Conservation (phyloP, 2,113 vertebrate species). For the Coryphaenoides rupestris region DNA sequence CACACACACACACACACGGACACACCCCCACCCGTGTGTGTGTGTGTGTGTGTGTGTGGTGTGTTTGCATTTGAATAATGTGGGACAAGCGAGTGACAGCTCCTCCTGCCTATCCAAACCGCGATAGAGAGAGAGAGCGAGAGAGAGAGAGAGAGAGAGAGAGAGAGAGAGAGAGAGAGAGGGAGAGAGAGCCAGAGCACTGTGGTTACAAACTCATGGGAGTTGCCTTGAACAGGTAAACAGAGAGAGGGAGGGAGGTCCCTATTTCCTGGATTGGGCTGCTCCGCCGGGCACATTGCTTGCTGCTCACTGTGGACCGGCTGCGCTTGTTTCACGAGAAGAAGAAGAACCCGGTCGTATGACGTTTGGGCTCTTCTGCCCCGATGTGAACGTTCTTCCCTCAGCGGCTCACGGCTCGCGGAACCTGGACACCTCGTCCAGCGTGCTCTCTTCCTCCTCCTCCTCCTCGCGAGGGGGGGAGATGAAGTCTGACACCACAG, state of each 20-base stretch:
- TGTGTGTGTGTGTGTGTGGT: neutral
- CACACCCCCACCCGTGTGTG: neutral
- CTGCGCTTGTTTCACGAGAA: no score
- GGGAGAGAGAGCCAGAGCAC: constrained; percentile 37
- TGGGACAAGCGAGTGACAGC: no score
- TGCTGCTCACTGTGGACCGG: no score
- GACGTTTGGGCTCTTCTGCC: neutral
- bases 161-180: constrained; percentile 41
- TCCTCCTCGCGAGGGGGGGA: constrained; percentile 27
- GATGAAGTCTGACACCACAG: constrained; percentile 73
- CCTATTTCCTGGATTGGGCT: constrained; percentile 41
- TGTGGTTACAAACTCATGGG: constrained; percentile 35
- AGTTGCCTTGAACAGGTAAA: constrained; percentile 64
- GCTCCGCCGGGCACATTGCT: neutral
- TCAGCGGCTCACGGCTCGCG: no score
- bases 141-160: constrained; percentile 37
- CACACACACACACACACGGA: constrained; percentile 14
- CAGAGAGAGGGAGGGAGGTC: constrained; percentile 18
- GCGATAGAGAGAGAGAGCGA: constrained; percentile 37
- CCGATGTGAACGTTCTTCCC: constrained; percentile 28
- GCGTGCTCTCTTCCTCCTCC: constrained; percentile 31
- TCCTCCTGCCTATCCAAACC: neutral
- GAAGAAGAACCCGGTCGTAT: no score
- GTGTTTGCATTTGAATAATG: constrained; percentile 12
- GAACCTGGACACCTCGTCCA: constrained; percentile 59